Evolutionary conservation across 2,797 vertebrate species (phyloP).

Genomic region (Phyllotis vaccarum): DNA sequence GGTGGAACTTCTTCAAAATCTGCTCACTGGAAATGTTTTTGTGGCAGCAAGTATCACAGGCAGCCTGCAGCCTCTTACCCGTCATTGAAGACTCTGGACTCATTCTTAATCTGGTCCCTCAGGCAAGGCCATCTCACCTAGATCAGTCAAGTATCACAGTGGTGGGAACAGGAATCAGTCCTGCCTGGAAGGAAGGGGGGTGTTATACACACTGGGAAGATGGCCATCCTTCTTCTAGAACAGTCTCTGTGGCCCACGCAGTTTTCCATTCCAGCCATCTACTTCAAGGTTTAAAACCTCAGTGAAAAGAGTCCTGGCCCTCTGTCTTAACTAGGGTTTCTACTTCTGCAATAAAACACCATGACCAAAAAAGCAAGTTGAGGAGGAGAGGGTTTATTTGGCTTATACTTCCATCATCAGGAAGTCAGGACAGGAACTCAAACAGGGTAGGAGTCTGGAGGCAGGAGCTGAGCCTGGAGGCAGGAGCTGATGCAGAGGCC

Average conservation of each 20-base stretch:
- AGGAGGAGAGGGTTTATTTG: neutral
- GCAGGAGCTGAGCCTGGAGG: neutral
- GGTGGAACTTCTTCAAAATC: neutral
- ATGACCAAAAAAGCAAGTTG: neutral
- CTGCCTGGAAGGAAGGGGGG: neutral
- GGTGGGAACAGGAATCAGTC: rapidly evolving
- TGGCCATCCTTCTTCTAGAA: neutral
- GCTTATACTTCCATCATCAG: neutral
- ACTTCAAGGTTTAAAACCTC: no score
- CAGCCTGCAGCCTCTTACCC: neutral
- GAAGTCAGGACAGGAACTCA: neutral
- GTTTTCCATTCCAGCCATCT: no score
- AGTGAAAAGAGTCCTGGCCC: neutral
- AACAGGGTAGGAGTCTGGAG: neutral
- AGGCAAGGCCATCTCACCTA: neutral
- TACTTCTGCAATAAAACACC: neutral
- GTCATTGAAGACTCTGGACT: rapidly evolving
- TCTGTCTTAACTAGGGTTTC: neutral
- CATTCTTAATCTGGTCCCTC: neutral
- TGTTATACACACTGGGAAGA: rapidly evolving
- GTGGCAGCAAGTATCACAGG: neutral
- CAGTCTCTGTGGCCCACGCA: neutral
- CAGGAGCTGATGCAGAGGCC: neutral
- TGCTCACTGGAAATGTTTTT: neutral
- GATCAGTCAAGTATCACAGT: no score